Evolutionary conservation across 2,113 vertebrate genomes (phyloP), one percentile per base, ranked within the genome.

Genomic region (Phalacrocorax brasilianus): DNA sequence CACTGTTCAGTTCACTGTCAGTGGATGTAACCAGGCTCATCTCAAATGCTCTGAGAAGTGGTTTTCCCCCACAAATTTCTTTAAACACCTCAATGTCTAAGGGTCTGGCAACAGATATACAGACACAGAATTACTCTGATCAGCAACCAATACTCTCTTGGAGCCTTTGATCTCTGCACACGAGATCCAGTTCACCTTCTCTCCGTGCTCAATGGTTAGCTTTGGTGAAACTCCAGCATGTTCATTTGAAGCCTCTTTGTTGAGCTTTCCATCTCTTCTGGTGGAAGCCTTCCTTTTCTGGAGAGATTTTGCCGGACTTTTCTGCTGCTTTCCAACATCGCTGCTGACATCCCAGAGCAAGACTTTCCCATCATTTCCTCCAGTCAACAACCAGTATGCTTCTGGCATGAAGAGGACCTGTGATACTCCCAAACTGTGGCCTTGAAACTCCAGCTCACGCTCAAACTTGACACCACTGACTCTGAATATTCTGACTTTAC

Each of bases 131-230:
- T 94, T 98, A 76, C 98, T 99, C 93, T 99, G 99, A 97, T 99
- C 99, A 74, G 99, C 99, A n/a, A 99, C 99, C 18, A 99, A 90
- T 80, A 99, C 95, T 89, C 95, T 98, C 49, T 93, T 97, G 45
- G 97, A 97, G 61, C 99, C 99, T 95, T 98, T 99, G 78, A 99
- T 96, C 75, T 98, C 96, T 22, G 97, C 47, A 3, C 97, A 98
- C 0, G 98, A 98, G 50, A 99, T 93, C 99, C 99, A 99, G 98
- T 99, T 99, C 93, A 99, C 98, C 88, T 99, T 99, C 76, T 99
- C 98, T 58, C 98, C 98, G 0, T 99, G 99, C 84, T 97, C 97
- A 85, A 99, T 98, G 82, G 95, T 98, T 49, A 99, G 95, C 96
- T 98, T 99, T 66, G 98, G 98, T 45, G 97, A 97, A 63, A 97